Evolutionary conservation across 2,113 vertebrate genomes (phyloP).

Genomic region (Alouatta palliata): DNA sequence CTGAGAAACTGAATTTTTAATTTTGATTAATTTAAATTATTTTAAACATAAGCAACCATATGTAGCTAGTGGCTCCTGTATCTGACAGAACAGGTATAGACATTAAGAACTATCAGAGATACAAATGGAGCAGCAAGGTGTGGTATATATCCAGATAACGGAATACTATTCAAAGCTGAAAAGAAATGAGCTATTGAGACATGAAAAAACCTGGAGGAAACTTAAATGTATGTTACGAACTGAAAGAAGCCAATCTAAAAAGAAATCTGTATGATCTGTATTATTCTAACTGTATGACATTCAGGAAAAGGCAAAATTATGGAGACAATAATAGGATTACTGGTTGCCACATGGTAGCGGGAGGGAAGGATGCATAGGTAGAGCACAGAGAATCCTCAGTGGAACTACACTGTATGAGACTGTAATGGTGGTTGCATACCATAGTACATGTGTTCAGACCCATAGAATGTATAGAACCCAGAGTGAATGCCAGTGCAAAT

Average conservation of each 20-base stretch:
- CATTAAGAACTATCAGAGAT: neutral
- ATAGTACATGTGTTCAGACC: neutral
- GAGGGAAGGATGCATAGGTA: neutral
- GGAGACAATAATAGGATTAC: neutral
- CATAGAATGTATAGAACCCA: neutral
- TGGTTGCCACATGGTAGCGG: neutral
- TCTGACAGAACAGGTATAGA: neutral
- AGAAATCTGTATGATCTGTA: neutral
- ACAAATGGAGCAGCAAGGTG: neutral
- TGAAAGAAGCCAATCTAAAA: neutral
- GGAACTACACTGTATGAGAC: too few relatives aligned
- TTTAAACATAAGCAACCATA: neutral
- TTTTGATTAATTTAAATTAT: neutral
- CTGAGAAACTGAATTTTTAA: neutral
- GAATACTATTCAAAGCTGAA: neutral
- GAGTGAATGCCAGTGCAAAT: neutral
- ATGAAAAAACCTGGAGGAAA: neutral
- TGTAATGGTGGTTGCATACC: accelerated
- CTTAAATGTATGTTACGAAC: neutral
- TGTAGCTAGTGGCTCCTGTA: neutral
- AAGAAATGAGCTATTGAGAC: neutral
- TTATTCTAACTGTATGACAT: neutral
- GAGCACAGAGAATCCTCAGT: neutral
- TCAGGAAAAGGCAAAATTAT: conserved; percentile 6
- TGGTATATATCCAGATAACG: neutral